These are phyloP conservation scores for Paedocypris sp. DNA, from an alignment of 2,113 vertebrate species.

Conservation along the genomic window DNA sequence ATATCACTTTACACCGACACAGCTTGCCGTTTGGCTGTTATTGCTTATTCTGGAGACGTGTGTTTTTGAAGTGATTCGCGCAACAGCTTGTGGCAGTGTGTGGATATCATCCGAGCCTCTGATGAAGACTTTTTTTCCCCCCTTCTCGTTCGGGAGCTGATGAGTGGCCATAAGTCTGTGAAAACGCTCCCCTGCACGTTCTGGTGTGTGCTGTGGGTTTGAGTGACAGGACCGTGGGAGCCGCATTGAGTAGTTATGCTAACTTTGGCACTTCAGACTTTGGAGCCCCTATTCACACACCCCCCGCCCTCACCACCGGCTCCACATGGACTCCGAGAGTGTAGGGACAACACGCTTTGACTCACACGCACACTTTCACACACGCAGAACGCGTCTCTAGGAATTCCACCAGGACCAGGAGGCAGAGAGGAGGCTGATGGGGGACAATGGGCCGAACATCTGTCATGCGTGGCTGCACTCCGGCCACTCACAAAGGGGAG, in stretches of 20 bases:
- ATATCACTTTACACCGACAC: background rate
- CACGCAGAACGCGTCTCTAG: slow-evolving; percentile 45
- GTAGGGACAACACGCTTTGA: slow-evolving; percentile 2
- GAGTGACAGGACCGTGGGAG: slow-evolving; percentile 38
- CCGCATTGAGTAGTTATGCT: slow-evolving; percentile 18
- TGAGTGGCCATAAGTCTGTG: background rate
- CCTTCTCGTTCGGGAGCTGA: background rate
- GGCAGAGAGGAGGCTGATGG: slow-evolving; percentile 53
- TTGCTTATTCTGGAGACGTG: slow-evolving; percentile 17
- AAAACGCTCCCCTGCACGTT: slow-evolving; percentile 1
- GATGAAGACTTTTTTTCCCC: slow-evolving; percentile 2
- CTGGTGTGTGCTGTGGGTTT: slow-evolving; percentile 8
- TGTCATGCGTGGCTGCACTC: slow-evolving; percentile 70
- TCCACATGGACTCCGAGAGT: slow-evolving; percentile 16
- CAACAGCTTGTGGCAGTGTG: background rate
- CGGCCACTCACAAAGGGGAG: slow-evolving; percentile 55
- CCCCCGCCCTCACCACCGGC: slow-evolving; percentile 11
- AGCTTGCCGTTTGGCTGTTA: background rate
- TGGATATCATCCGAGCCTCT: slow-evolving; percentile 20
- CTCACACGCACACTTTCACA: slow-evolving; percentile 14
- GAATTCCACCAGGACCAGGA: slow-evolving; percentile 55
- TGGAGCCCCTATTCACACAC: slow-evolving; percentile 27
- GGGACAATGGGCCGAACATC: slow-evolving; percentile 63
- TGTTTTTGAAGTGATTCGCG: background rate
- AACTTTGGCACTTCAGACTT: slow-evolving; percentile 35